Conservation (phyloP, 2,797 vertebrate species). For the Acestrorhynchus altus region DNA sequence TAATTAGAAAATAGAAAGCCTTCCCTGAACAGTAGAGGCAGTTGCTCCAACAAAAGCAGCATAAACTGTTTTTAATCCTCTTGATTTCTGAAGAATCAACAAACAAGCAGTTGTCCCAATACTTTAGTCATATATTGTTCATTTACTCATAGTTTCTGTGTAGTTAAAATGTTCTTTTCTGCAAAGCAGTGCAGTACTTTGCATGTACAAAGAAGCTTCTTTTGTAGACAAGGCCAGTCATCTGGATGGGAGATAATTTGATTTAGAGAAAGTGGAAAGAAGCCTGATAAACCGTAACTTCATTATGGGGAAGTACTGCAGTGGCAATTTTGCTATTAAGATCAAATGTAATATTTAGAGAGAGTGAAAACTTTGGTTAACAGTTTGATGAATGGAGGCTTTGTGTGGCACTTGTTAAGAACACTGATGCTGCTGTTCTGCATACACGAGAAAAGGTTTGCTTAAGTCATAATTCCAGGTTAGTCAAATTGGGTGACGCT, state of each 20-base stretch:
- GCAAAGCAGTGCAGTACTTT: not conserved
- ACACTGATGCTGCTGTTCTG: not conserved
- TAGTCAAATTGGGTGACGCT: not conserved
- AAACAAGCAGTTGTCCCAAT: too few relatives aligned
- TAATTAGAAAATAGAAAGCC: too few relatives aligned
- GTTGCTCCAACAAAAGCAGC: too few relatives aligned
- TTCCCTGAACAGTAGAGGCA: too few relatives aligned
- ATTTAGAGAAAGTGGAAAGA: conserved; percentile 53
- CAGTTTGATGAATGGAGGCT: not conserved
- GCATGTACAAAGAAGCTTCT: conserved; percentile 45
- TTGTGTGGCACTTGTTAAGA: conserved; percentile 9
- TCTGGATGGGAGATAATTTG: conserved; percentile 46
- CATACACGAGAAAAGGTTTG: not conserved
- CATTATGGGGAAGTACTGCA: conserved; percentile 48
- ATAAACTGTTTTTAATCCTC: too few relatives aligned
- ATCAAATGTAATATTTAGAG: conserved; percentile 31
- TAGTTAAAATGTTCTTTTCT: too few relatives aligned
- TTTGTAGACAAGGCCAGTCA: conserved; percentile 18
- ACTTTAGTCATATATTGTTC: too few relatives aligned
- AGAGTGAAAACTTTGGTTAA: conserved; percentile 41
- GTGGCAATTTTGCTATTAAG: conserved; percentile 52
- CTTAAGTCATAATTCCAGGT: not conserved
- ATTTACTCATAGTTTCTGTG: too few relatives aligned
- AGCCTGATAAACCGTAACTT: conserved; percentile 56
- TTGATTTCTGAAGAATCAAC: too few relatives aligned